Evolutionary conservation across 1,140 invertebrate species (phyloP).

Genomic region (Homalodisca vitripennis): DNA sequence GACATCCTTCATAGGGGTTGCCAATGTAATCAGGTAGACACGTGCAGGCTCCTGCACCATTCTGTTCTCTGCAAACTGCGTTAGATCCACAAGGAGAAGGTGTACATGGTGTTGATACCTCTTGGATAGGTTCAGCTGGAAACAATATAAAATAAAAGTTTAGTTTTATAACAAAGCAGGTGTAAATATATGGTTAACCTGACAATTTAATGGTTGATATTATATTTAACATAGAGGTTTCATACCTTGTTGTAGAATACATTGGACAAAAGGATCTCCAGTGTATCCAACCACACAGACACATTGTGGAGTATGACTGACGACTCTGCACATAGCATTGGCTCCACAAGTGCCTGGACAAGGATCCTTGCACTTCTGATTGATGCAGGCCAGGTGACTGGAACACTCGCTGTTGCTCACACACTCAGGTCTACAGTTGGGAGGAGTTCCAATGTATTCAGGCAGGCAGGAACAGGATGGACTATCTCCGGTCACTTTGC

Average conservation of each 20-base stretch:
- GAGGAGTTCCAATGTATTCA: conserved; percentile 59
- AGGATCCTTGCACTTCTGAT: conserved; percentile 66
- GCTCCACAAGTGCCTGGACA: conserved; percentile 62
- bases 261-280: conserved; percentile 59
- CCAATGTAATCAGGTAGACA: conserved; percentile 54
- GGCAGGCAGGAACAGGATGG: conserved; percentile 64
- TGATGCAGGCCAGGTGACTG: conserved; percentile 61
- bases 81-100: conserved; percentile 77
- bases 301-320: conserved; percentile 64
- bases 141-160: conserved; percentile 18
- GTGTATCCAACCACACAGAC: conserved; percentile 57
- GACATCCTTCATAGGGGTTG: conserved; percentile 58
- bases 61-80: conserved; percentile 72
- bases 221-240: too few species aligned
- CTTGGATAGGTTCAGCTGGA: conserved; percentile 34
- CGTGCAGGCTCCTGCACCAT: conserved; percentile 67
- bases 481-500: conserved; percentile 56
- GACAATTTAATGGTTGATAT: conserved; percentile 45
- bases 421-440: conserved; percentile 66
- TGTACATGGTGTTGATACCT: conserved; percentile 58
- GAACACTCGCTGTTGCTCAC: conserved; percentile 62
- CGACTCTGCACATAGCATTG: conserved; percentile 63
- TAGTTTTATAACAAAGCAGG: not conserved
- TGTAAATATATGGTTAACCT: conserved; percentile 43
- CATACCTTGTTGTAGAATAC: conserved; percentile 39